A percentile compares a stretch with the other conserved stretches of the same genome.
Evolutionary conservation across 2,888 invertebrate species (phyloP).

Genomic region (Sarcophaga variegata): DNA sequence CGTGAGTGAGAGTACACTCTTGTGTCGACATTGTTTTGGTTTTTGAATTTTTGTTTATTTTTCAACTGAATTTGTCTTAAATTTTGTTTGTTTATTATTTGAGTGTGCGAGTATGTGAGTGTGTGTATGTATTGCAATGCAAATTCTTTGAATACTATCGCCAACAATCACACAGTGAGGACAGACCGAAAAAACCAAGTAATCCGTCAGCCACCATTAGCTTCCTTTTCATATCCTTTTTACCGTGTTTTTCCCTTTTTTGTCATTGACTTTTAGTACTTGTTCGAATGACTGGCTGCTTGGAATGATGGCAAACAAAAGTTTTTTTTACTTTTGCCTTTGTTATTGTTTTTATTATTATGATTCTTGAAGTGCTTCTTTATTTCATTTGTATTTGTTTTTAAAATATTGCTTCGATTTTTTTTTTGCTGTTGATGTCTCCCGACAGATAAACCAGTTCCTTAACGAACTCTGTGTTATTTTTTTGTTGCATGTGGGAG

Average conservation of each 20-base stretch:
- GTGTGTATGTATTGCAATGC: constrained; percentile 4
- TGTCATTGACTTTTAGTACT: not conserved
- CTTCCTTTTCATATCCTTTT: not conserved
- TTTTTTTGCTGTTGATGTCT: not conserved
- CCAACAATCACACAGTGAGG: not conserved
- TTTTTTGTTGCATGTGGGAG: not conserved
- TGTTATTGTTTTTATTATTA: not conserved
- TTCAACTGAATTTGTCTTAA: constrained; percentile 1
- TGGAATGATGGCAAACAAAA: no score
- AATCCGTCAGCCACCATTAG: not conserved
- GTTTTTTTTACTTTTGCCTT: no score
- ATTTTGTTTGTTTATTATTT: not conserved
- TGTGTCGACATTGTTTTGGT: constrained; percentile 56
- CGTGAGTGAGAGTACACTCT: constrained; percentile 45
- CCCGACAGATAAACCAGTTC: not conserved
- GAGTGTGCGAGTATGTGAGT: constrained; percentile 4
- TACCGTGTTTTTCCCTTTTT: not conserved
- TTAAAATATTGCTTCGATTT: not conserved
- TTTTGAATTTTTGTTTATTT: constrained; percentile 16
- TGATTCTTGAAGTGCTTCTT: not conserved
- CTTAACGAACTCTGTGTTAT: no score
- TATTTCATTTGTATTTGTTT: not conserved
- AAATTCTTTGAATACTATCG: not conserved
- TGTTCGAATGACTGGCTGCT: no score
- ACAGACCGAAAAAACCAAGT: not conserved